Percentiles rank a stretch among this genome's conserved stretches.
Conservation (phyloP, 2,113 vertebrate species). For the Salvelinus fontinalis region DNA sequence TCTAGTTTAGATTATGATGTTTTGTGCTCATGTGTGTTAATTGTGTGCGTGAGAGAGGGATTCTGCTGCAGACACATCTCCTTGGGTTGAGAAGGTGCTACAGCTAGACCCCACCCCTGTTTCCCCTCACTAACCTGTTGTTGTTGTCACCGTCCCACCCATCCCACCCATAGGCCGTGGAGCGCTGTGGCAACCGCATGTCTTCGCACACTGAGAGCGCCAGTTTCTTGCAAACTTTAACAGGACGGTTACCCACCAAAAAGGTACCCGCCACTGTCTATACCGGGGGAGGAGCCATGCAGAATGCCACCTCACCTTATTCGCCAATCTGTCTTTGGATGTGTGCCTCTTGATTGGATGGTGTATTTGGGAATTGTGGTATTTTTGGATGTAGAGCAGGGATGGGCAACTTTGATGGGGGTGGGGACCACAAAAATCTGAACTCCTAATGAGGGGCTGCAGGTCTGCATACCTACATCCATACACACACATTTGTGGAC, state of each 20-base stretch:
- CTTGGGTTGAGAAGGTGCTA: constrained; percentile 11
- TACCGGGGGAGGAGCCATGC: constrained; percentile 62
- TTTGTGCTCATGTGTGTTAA: not conserved
- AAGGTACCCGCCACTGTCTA: constrained; percentile 88
- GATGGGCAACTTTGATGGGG: too few species aligned
- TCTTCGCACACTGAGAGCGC: constrained; percentile 99
- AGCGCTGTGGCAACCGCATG: constrained; percentile 99
- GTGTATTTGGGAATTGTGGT: constrained; percentile 54
- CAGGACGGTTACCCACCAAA: constrained; percentile 99
- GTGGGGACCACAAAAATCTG: too few species aligned
- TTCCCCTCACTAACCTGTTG: constrained; percentile 87
- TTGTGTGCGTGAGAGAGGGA: not conserved
- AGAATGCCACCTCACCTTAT: constrained; percentile 19
- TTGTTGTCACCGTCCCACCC: constrained; percentile 88
- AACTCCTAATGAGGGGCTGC: too few species aligned
- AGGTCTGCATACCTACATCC: too few species aligned
- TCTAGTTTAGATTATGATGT: not conserved
- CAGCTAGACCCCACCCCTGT: constrained; percentile 41
- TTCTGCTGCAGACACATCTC: constrained; percentile 40
- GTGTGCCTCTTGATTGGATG: constrained; percentile 62
- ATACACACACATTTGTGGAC: too few species aligned
- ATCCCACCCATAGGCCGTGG: constrained; percentile 97
- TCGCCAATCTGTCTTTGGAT: constrained; percentile 50
- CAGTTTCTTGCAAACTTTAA: constrained; percentile 99
- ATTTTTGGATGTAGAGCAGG: constrained; percentile 40